A percentile compares a stretch with the other conserved stretches of the same genome.
Evolutionary conservation across 1,140 invertebrate species (phyloP).

Genomic region (Ooceraea biroi): DNA sequence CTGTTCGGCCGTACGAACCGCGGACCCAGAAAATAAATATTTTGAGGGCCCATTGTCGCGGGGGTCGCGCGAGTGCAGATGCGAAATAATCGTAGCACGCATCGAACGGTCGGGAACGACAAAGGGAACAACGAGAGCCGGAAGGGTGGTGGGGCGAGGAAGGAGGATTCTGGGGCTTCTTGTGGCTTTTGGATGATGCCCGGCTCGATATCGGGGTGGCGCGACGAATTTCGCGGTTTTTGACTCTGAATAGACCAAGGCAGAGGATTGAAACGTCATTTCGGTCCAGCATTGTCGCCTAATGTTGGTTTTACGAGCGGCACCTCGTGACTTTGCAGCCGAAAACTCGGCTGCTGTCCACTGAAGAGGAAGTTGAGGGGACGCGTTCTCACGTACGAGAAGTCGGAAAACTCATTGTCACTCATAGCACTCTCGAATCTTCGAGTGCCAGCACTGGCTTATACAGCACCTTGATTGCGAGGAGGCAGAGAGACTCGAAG

Average conservation of each 20-base stretch:
- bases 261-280: conserved; percentile 77
- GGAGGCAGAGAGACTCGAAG: neutral
- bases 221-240: conserved; percentile 69
- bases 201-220: conserved; percentile 29
- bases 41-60: conserved; percentile 78
- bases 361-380: conserved; percentile 45
- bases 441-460: conserved; percentile 1
- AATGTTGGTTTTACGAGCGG: conserved; percentile 78
- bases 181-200: conserved; percentile 48
- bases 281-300: conserved; percentile 57
- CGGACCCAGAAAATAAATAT: conserved; percentile 80
- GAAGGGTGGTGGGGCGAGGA: neutral
- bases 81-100: conserved; percentile 59
- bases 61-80: conserved; percentile 68
- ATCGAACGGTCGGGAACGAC: conserved; percentile 34
- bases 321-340: conserved; percentile 66
- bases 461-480: neutral
- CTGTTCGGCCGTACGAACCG: conserved; percentile 56
- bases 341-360: conserved; percentile 24
- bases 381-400: conserved; percentile 31
- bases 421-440: neutral
- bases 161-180: neutral
- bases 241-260: conserved; percentile 48
- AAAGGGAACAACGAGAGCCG: neutral
- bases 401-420: neutral